phyloP scores from a whole-genome alignment of 2,797 vertebrate species.

The Urocyon cinereoargenteus region DNA sequence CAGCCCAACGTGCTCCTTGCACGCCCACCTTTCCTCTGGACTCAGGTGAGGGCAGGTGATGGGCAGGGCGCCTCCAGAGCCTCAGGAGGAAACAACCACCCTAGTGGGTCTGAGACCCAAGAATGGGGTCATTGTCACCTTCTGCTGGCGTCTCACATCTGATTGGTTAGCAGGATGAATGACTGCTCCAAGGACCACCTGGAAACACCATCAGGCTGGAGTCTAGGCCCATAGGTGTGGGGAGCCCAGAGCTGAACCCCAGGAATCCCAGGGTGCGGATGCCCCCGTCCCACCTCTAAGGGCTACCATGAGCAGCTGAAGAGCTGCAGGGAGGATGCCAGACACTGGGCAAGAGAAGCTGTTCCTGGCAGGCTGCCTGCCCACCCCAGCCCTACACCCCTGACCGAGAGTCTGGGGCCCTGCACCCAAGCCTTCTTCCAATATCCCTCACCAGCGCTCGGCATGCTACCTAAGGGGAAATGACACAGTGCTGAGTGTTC shows the following conservation, averaged over 20 bases:
- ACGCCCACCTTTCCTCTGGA: not conserved
- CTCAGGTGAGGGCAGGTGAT: not conserved
- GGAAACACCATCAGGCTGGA: not conserved
- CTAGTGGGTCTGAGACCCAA: not conserved
- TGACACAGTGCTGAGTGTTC: not conserved
- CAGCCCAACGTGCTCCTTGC: not conserved
- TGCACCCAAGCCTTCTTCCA: not conserved
- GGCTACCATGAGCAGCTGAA: not conserved
- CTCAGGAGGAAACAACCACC: not conserved
- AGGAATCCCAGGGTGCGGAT: not conserved
- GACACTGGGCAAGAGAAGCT: not conserved
- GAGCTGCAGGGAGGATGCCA: rapidly evolving
- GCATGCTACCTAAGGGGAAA: not conserved
- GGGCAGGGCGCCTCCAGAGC: not conserved
- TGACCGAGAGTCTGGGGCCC: not conserved
- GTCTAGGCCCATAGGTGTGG: not conserved
- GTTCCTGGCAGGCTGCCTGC: not conserved
- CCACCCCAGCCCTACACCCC: not conserved
- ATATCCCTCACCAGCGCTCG: not conserved
- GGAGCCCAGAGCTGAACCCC: not conserved
- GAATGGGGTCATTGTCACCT: not conserved
- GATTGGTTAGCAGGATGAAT: not conserved
- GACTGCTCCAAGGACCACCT: not conserved
- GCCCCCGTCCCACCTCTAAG: rapidly evolving
- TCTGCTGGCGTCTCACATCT: not conserved